Conservation (phyloP, 1,140 invertebrate species). For the Drosophila suzukii region DNA sequence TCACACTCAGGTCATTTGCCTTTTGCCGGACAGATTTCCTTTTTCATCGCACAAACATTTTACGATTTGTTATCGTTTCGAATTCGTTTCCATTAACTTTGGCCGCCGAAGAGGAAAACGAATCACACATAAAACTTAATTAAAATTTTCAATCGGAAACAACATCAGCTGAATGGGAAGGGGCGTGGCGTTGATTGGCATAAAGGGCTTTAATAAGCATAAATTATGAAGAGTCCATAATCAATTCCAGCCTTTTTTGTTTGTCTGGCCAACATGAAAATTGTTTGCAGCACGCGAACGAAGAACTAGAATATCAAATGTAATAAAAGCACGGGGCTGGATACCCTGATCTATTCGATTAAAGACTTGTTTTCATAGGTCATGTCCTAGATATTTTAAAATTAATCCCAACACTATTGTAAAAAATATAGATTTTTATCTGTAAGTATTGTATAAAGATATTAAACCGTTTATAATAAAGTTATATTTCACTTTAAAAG, state of each 20-base stretch:
- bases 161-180: conserved; percentile 4
- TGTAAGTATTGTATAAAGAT: too few species aligned
- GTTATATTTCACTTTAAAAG: too few species aligned
- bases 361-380: neutral
- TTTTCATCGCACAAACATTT: neutral
- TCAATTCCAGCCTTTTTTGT: conserved; percentile 58
- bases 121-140: conserved; percentile 32
- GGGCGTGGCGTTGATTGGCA: conserved; percentile 35
- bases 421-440: too few species aligned
- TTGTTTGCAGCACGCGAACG: conserved; percentile 64
- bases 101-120: neutral
- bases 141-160: conserved; percentile 34
- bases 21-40: conserved; percentile 2
- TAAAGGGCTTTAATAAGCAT: conserved; percentile 55
- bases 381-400: too few species aligned
- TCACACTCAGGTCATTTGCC: conserved; percentile 20
- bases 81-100: neutral
- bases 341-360: conserved; percentile 1
- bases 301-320: neutral
- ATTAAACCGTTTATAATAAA: too few species aligned
- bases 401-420: too few species aligned
- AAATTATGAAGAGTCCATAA: conserved; percentile 68
- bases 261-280: conserved; percentile 54
- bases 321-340: neutral
- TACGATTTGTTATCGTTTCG: neutral